phyloP scores from a whole-genome alignment of 92 coral and sea anemone species.

The Galaxea fascicularis region DNA sequence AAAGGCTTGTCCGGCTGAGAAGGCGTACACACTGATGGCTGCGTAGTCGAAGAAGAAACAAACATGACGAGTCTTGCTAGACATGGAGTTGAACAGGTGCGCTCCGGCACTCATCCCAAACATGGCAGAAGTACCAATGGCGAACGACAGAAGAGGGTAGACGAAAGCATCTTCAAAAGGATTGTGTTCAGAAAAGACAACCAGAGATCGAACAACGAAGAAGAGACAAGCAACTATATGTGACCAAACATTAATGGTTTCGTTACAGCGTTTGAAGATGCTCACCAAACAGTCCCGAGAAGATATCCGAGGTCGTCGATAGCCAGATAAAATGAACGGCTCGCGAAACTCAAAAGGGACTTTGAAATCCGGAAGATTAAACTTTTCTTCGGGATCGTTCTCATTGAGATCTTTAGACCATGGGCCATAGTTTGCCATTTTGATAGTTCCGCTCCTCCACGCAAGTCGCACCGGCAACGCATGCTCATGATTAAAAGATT shows the following conservation, averaged over 20 bases:
- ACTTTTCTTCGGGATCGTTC: conserved; percentile 5
- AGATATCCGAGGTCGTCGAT: conserved; percentile 83
- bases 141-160: conserved; percentile 88
- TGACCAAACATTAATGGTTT: conserved; percentile 94
- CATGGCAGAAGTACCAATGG: conserved; percentile 77
- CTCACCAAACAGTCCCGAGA: conserved; percentile 77
- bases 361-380: conserved; percentile 59
- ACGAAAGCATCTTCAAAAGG: conserved; percentile 84
- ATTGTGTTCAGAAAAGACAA: conserved; percentile 58
- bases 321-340: conserved; percentile 87
- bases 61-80: conserved; percentile 83
- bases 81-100: conserved; percentile 92
- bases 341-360: conserved; percentile 90
- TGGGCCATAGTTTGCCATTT: not conserved
- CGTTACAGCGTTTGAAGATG: conserved; percentile 78
- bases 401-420: not conserved
- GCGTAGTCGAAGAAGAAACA: conserved; percentile 98
- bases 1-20: conserved; percentile 90
- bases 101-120: conserved; percentile 89
- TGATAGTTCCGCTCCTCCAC: not conserved
- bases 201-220: conserved; percentile 65
- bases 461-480: not conserved
- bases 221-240: conserved; percentile 75
- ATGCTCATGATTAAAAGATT: not conserved
- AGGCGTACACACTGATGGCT: conserved; percentile 90